Evolutionary conservation across 2,888 invertebrate genomes (phyloP), one percentile per base, ranked within the genome.

Genomic region (Liposcelis brunnea): DNA sequence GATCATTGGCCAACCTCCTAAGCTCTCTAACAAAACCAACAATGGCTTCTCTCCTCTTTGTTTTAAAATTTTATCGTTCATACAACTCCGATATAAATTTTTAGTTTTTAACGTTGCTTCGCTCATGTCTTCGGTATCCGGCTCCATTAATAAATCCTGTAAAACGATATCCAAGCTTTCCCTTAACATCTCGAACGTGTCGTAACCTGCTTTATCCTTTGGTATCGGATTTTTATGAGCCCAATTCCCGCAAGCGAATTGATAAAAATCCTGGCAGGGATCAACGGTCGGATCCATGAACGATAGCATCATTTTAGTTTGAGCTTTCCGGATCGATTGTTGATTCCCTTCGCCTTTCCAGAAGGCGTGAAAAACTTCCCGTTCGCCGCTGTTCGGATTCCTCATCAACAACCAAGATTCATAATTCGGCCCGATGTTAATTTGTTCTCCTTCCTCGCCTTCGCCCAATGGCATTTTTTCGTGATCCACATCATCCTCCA

Each of bases 1-100:
- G 19, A 83, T 61, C 35, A 90, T 77, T 0, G 93, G 93, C 93
- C 93, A 94, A 2, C 90, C 87, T 18, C 91, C 91, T 6, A 93
- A 68, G 26, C 75, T 65, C 19, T 74, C 62, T 31, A 91, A 63
- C 31, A 81, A 65, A 44, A 75, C 69, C 44, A 78, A 56, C 32
- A 90, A 64, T 0, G 89, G 89, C 49, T 71, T 69, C 50, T 80
- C 74, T 5, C 77, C 79, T 46, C 84, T 72, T 54, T 71, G 69
- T 53, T 79, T 70, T 49, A 89, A 69, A 47, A 80, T 68, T 44
- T 74, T 65, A 57, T 74, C 76, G 60, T 90, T 84, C 71, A 89
- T 83, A 56, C 93, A 93, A 2, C 91, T 87, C 56, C 73, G 73
- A 59, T 85, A 93, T 12, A 93, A 70, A 55, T 75, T 69, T 62